Percentiles rank a stretch among this genome's conserved stretches.
Conservation (phyloP, 2,797 vertebrate genomes). For the Podarcis siculus region DNA sequence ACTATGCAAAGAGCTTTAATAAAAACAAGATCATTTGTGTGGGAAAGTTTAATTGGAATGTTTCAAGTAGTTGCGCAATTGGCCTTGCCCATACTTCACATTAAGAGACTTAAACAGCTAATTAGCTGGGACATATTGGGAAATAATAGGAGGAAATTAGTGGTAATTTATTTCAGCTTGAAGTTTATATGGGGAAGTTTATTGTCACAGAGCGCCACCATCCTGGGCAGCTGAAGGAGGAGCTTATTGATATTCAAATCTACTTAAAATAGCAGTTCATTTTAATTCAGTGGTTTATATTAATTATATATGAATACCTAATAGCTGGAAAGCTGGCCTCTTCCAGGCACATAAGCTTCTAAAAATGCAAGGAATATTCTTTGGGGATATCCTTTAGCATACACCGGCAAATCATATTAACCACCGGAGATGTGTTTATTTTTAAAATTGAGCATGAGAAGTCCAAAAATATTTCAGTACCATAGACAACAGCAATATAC, state of each 20-base stretch:
- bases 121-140: conserved; percentile 20
- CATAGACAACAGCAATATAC: conserved; percentile 17
- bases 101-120: conserved; percentile 26
- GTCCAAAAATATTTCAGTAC: conserved; percentile 37
- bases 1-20: neutral
- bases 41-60: neutral
- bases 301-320: conserved; percentile 3
- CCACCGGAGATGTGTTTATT: neutral
- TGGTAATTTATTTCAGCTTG: conserved; percentile 22
- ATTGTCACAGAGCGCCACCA: neutral
- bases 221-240: neutral
- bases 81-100: conserved; percentile 2
- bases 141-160: conserved; percentile 28
- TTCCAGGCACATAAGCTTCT: conserved; percentile 26
- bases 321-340: conserved; percentile 6
- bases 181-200: conserved; percentile 18
- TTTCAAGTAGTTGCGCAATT: conserved; percentile 11
- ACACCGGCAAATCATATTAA: conserved; percentile 8
- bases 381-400: conserved; percentile 43
- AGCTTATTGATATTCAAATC: conserved; percentile 19
- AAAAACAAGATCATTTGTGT: neutral
- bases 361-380: neutral
- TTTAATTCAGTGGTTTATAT: conserved; percentile 14
- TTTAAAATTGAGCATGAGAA: neutral
- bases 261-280: conserved; percentile 3